Conservation (phyloP, 2,888 invertebrate genomes). For the Scaptomyza polygonia region DNA sequence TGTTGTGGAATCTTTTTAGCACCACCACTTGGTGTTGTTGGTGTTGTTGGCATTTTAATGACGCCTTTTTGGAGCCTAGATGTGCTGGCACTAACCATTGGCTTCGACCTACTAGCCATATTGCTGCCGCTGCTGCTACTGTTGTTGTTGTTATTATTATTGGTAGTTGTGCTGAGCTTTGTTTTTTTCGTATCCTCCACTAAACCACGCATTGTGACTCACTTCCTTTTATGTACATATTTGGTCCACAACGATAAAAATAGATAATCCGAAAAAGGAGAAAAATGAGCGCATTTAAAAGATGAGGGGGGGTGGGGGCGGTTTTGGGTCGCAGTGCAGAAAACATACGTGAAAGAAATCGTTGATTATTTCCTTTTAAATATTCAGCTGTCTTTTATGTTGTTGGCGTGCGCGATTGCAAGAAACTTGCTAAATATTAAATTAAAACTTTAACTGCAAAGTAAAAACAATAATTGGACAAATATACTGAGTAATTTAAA, state of each 20-base stretch:
- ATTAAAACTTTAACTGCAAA: slow-evolving; percentile 15
- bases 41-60: slow-evolving; percentile 49
- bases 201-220: slow-evolving; percentile 80
- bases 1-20: slow-evolving; percentile 62
- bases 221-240: slow-evolving; percentile 13
- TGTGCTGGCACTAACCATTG: slow-evolving; percentile 67
- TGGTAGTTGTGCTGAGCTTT: slow-evolving; percentile 71
- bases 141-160: slow-evolving; percentile 62
- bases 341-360: slow-evolving; percentile 61
- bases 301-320: slow-evolving; percentile 20
- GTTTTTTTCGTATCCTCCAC: slow-evolving; percentile 82
- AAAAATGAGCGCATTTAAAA: slow-evolving; percentile 51
- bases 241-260: slow-evolving; percentile 48
- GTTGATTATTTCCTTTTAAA: slow-evolving; percentile 4
- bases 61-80: slow-evolving; percentile 51
- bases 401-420: neutral
- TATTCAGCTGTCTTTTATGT: slow-evolving; percentile 4
- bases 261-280: slow-evolving; percentile 39
- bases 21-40: slow-evolving; percentile 16
- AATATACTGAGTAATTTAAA: slow-evolving; percentile 20
- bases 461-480: slow-evolving; percentile 8
- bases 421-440: slow-evolving; percentile 27
- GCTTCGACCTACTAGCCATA: slow-evolving; percentile 37
- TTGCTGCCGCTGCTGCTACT: slow-evolving; percentile 26
- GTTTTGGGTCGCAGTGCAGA: slow-evolving; percentile 6